phyloP scores from a whole-genome alignment of 2,888 invertebrate genomes.

The Ptilodon capucinus region DNA sequence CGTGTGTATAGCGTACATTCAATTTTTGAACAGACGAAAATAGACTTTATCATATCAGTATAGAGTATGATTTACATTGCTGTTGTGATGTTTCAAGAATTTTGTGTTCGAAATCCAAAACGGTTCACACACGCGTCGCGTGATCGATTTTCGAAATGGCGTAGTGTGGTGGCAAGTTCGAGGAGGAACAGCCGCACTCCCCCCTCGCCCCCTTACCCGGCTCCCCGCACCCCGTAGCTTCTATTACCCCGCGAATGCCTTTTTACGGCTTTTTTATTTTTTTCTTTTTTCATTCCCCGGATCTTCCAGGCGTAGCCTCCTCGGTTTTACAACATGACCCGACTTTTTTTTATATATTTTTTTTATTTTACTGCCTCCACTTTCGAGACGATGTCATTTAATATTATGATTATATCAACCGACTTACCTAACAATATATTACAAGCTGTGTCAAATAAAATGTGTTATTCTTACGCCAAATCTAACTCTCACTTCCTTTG shows the following conservation, averaged over 20 bases:
- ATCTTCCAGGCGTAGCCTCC: slow-evolving; percentile 36
- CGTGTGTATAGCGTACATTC: not conserved
- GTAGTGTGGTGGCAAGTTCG: slow-evolving; percentile 45
- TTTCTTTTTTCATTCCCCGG: slow-evolving; percentile 55
- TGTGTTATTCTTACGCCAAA: no score
- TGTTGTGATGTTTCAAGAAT: slow-evolving; percentile 23
- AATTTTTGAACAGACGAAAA: slow-evolving; percentile 14
- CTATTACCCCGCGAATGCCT: slow-evolving; percentile 56
- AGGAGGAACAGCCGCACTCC: slow-evolving; percentile 37
- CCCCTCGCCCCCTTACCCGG: slow-evolving; percentile 30
- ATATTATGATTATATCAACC: slow-evolving; percentile 36
- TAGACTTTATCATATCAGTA: not conserved
- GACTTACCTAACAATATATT: not conserved
- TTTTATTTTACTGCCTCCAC: slow-evolving; percentile 38
- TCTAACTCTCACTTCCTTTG: no score
- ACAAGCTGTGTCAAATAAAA: no score
- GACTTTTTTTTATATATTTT: slow-evolving; percentile 36
- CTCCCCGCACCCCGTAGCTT: slow-evolving; percentile 32
- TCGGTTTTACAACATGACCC: slow-evolving; percentile 50
- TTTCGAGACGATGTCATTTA: slow-evolving; percentile 34
- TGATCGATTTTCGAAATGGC: slow-evolving; percentile 77
- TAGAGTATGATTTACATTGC: slow-evolving; percentile 29
- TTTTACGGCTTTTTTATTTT: slow-evolving; percentile 62
- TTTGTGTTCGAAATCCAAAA: slow-evolving; percentile 66
- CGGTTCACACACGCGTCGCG: slow-evolving; percentile 69